Conservation (phyloP, 2,113 vertebrate genomes). For the Hypocryptadius cinnamomeus region DNA sequence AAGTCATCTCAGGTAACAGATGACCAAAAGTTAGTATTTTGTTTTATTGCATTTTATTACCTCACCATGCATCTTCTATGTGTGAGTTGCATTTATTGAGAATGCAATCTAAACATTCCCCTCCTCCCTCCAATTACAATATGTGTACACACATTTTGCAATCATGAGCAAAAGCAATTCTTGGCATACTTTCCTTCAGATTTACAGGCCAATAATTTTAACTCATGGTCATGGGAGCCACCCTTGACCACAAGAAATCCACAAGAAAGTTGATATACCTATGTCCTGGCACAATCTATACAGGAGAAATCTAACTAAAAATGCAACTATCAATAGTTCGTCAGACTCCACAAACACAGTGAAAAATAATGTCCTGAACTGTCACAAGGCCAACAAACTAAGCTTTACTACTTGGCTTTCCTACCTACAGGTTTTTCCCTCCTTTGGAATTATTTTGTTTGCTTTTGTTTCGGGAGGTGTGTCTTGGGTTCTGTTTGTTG, state of each 20-base stretch:
- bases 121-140: background rate
- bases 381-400: background rate
- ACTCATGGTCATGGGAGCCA: background rate
- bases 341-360: background rate
- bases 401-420: background rate
- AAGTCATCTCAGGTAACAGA: background rate
- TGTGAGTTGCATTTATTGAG: accelerated
- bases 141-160: background rate
- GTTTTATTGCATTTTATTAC: background rate
- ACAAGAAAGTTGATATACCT: background rate
- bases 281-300: background rate
- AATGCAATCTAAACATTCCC: background rate
- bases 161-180: conserved; percentile 1
- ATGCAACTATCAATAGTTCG: background rate
- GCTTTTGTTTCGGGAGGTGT: background rate
- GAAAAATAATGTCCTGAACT: background rate
- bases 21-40: background rate
- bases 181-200: background rate
- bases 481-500: background rate
- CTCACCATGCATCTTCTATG: background rate
- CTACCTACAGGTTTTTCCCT: no score
- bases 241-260: background rate
- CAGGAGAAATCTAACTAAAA: background rate
- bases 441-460: background rate
- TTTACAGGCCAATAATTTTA: background rate